Base-by-base conservation (phyloP, 2,113 vertebrate species). In the Caranx ignobilis region DNA sequence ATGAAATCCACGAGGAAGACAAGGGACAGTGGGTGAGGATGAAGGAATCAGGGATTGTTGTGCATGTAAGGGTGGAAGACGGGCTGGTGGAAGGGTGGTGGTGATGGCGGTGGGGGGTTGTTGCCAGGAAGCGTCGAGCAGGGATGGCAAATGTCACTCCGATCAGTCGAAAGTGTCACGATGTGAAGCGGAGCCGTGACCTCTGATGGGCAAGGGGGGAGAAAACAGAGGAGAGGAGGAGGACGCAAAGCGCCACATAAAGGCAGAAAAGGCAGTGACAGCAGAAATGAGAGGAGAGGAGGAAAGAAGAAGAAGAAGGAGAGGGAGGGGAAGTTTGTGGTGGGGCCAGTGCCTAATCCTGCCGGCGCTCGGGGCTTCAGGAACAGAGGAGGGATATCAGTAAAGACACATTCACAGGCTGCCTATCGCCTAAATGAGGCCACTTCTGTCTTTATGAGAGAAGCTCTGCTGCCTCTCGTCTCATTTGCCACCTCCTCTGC, bases 381-480 rank as follows among this genome's bases (percentile, higher is more conserved):
- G 32, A 84, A 70, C 65, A 83, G 82, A 73, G 77, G 75, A 89
- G 63, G 18, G 81, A 90, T 85, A 85, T 90, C 85, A 81, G 80
- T 52, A 75, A 87, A 88, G 81, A 87, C 81, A 86, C 77, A 86
- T 60, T 84, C 78, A 35, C 78, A 61, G 79, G 64, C 83, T 86
- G 77, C 39, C 76, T 86, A 82, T 83, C 48, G 41, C 74, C 74
- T 71, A 85, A 90, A 91, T 73, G 81, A 90, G 89, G 83, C 82
- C 81, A 74, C 73, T 85, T 89, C 79, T 76, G 67, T 62, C 62
- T 77, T 63, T 35, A 64, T 43, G 74, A 54, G 56, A 61, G 16
- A 82, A 41, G 35, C 68, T 59, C 59, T 37, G 61, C 63, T 54
- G 61, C 57, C 66, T 48, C 56, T 79, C 48, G 65, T 66, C 57